Evolutionary conservation across 2,888 invertebrate genomes (phyloP), one percentile per base, ranked within the genome.

Genomic region (Oscheius myriophilus): DNA sequence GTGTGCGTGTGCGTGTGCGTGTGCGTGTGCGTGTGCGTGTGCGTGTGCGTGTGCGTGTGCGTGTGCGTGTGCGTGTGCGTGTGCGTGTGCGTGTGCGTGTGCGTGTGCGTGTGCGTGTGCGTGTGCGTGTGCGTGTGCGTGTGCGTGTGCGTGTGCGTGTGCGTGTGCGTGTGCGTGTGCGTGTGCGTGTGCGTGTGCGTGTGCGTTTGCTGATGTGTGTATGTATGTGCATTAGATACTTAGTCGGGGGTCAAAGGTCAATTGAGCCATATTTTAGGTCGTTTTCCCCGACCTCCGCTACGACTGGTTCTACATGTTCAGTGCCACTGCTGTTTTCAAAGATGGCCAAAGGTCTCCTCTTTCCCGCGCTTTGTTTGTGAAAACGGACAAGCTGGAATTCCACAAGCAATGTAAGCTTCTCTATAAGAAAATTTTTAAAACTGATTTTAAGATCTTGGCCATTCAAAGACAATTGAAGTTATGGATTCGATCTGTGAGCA

Each of bases 341-440:
- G 83, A 85, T 57, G 84, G 83, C 9, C 83, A 84, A 57, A 53
- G 83, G 26, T 82, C 82, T 3, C 85, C 85, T 0, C 69, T 85
- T 4, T 86, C 85, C 0, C 53, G 85, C 18, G 83, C 85, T 2
- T 70, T 84, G 0, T 84, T 84, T 61, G 78, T 84, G 43, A 84
- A 85, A 67, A 84, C 84, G n/a, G 84, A 84, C 59, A 84, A 84
- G 67, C 71, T 84, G 33, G 83, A 84, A 52, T 84, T 84, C 66
- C 79, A 84, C 39, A 77, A 76, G 21, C 77, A 76, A 55, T 82
- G 84, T 83, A 67, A 68, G 76, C 62, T 57, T 16, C 9, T 21
- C 16, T 25, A n/a, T n/a, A 55, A 42, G 14, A 52, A 9, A 57
- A 4, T 45, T 7, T n/a, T 21, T 21, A 33, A 3, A 2, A 43